phyloP scores from a whole-genome alignment of 2,113 vertebrate species.

The Eulemur macaco region DNA sequence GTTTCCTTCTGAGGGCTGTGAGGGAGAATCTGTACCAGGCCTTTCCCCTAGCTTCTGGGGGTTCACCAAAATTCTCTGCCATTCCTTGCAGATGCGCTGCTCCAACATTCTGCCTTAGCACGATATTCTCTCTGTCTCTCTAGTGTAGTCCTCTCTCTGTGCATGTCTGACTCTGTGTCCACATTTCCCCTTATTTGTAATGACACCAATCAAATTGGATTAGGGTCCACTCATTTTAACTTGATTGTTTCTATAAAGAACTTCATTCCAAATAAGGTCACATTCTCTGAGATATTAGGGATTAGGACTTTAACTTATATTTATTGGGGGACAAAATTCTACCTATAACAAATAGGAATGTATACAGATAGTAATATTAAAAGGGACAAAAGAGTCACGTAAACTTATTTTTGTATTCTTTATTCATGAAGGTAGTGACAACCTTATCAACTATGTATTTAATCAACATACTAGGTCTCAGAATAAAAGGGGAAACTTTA shows the following conservation, averaged over 20 bases:
- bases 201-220: not conserved
- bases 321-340: not conserved
- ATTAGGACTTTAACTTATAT: not conserved
- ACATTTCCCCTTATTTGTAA: not conserved
- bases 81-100: fast-evolving
- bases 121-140: not conserved
- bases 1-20: not conserved
- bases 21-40: not conserved
- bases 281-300: not conserved
- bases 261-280: not conserved
- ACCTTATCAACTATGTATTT: not conserved
- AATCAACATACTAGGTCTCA: not conserved
- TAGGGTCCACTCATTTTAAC: not conserved
- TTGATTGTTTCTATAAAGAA: not conserved
- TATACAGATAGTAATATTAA: not conserved
- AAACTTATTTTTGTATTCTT: not conserved
- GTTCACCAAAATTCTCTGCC: not conserved
- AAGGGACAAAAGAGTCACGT: not conserved
- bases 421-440: fast-evolving
- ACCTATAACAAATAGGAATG: not conserved
- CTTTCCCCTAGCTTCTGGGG: not conserved
- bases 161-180: not conserved
- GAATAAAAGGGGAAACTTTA: not conserved
- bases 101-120: not conserved
- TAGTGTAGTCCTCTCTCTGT: not conserved